Base-by-base conservation (phyloP, 2,797 vertebrate genomes). In the Tamandua tetradactyla region DNA sequence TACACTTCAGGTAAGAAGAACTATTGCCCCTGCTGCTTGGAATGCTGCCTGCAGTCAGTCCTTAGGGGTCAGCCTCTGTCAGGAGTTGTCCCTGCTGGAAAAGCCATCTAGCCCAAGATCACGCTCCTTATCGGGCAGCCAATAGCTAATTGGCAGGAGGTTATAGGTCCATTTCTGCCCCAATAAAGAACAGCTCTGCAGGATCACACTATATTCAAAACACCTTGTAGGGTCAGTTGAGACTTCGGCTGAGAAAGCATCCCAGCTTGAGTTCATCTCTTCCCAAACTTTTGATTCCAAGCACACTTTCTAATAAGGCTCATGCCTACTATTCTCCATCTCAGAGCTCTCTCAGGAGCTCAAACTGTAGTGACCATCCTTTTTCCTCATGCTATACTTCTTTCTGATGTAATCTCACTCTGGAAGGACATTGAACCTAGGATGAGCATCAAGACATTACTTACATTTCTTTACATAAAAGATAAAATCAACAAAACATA, bases 381-480 rank as follows among this genome's bases (percentile, higher is more conserved):
- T 52, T 64, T 18, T 17, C 8, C 64, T 57, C 20, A 71, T 52
- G 52, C 35, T 84, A 6, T 64, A 32, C 20, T 84, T 52, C 30
- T 55, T 55, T 6, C 5, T 55, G 52, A 55, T 55, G 47, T 49
- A 49, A 49, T 49, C 47, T 49, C 47, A 49, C 89, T 91, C 87
- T 68, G 62, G 30, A 90, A 93, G 35, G 57, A 32, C 25, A 22
- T 85, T 75, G 62, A 7, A 80, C 25, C 49, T 23, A 62, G 32
- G 85, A 69, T 37, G 37, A 37, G 62, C 12, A 55, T 84, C n/a
- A 68, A 68, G 64, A 52, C 30, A 61, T 74, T 27, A 27, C 64
- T 83, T 69, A 69, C 47, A 72, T 89, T 93, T 71, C 7, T 57
- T 82, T 71, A 87, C 57, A 11, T n/a, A 52, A 87, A 94, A 91